phyloP scores from a whole-genome alignment of 2,888 invertebrate species.

The Himalopsyche japonica region DNA sequence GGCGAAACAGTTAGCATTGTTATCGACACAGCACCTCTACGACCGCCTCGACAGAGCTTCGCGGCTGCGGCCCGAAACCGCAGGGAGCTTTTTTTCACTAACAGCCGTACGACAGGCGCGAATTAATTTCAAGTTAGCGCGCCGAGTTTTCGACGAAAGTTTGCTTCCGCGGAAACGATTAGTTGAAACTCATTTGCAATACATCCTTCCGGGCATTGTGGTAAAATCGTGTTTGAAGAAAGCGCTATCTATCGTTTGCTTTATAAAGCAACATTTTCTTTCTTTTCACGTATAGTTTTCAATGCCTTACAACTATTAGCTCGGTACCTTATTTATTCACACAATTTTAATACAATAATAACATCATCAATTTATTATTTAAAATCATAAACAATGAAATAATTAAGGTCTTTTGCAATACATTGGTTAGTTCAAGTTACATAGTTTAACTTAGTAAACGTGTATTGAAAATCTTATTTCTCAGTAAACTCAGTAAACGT shows the following conservation, averaged over 20 bases:
- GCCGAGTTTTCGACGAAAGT: neutral
- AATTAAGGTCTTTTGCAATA: no score
- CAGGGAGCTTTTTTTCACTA: neutral
- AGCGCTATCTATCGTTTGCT: neutral
- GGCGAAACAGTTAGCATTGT: slow-evolving; percentile 1
- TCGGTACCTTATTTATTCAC: no score
- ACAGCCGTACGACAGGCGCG: neutral
- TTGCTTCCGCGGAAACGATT: neutral
- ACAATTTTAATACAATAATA: no score
- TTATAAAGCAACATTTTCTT: no score
- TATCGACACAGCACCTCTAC: neutral
- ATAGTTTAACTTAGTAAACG: no score
- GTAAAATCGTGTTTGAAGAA: neutral
- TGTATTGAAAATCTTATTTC: no score
- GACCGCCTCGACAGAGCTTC: neutral
- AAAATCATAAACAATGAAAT: no score
- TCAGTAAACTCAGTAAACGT: no score
- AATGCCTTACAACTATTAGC: no score
- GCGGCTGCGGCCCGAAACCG: neutral
- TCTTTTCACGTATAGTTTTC: no score
- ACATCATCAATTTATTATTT: no score
- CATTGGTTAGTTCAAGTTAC: no score
- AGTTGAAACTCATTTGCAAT: neutral
- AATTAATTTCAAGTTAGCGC: neutral
- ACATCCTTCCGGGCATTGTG: neutral